These are phyloP conservation scores for Stratiomys singularior DNA, from an alignment of 2,888 invertebrate genomes.

Conservation along the genomic window DNA sequence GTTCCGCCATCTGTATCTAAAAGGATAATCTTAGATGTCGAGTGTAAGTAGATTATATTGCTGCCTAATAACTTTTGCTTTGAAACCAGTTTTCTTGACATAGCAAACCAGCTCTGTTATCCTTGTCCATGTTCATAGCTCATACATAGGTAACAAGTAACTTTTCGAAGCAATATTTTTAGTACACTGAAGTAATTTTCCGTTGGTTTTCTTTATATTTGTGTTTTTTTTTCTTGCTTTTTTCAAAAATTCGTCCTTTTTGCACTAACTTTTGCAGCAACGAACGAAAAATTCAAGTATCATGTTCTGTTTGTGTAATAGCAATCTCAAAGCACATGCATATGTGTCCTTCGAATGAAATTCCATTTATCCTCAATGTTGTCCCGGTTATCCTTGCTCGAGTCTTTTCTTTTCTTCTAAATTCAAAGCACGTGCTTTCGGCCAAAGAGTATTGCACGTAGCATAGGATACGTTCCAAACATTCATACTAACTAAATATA, in stretches of 20 bases:
- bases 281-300: constrained; percentile 13
- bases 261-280: neutral
- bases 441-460: constrained; percentile 28
- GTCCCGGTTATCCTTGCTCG: constrained; percentile 12
- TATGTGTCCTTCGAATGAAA: constrained; percentile 28
- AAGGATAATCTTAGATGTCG: constrained; percentile 89
- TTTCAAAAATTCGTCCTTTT: neutral
- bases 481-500: neutral
- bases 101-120: neutral
- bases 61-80: neutral
- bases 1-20: constrained; percentile 93
- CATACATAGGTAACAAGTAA: neutral
- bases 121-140: neutral
- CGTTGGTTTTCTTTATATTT: too few relatives aligned
- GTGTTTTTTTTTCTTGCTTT: neutral
- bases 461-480: constrained; percentile 4
- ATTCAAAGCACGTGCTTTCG: constrained; percentile 45
- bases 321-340: constrained; percentile 21
- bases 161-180: constrained; percentile 13
- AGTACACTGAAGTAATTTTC: constrained; percentile 19
- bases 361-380: constrained; percentile 35
- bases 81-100: neutral
- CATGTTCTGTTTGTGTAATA: constrained; percentile 20
- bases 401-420: constrained; percentile 23
- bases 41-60: constrained; percentile 71